These are phyloP conservation scores for Microcaecilia unicolor DNA, from an alignment of 2,797 vertebrate species.

Conservation along the genomic window DNA sequence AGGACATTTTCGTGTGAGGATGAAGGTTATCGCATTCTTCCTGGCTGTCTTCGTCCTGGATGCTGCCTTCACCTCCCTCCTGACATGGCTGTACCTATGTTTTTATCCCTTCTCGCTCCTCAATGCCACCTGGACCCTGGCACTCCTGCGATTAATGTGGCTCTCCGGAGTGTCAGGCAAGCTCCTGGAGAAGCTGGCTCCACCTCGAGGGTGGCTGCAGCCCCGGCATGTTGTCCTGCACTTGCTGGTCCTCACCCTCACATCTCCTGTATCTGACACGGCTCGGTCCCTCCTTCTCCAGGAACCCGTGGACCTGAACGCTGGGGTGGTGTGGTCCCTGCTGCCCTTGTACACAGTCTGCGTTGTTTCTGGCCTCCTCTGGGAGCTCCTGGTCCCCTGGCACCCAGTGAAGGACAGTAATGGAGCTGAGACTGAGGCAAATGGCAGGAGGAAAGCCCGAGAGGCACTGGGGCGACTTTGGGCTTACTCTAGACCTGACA, in stretches of 20 bases:
- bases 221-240: neutral
- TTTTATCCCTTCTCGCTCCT: conserved; percentile 1
- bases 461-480: conserved; percentile 16
- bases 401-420: neutral
- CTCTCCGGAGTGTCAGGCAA: neutral
- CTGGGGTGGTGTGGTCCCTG: neutral
- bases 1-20: neutral
- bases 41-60: neutral
- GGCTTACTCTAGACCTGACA: conserved; percentile 44
- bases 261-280: neutral
- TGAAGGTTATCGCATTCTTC: neutral
- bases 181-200: neutral
- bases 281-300: neutral
- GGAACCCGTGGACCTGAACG: neutral
- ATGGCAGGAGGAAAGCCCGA: neutral
- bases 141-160: conserved; percentile 21
- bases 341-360: neutral
- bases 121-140: conserved; percentile 37
- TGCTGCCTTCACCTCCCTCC: neutral
- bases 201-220: neutral
- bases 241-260: neutral
- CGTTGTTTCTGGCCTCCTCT: neutral
- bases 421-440: neutral
- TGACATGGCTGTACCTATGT: neutral
- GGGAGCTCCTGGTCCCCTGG: neutral